Evolutionary conservation across 1,140 invertebrate species (phyloP).

Genomic region (Carposina sasakii): DNA sequence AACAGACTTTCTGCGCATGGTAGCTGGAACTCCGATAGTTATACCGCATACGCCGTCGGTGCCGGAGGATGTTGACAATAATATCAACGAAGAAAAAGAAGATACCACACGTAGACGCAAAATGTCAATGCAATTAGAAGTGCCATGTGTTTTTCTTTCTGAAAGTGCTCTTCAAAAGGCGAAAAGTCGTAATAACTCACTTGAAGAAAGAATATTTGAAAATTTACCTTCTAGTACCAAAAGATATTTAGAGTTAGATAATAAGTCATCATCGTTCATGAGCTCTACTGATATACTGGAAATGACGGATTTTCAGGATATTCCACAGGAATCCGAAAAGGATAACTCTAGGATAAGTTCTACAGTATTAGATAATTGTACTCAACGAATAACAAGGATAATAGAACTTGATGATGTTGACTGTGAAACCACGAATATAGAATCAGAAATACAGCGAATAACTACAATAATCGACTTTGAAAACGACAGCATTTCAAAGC

Average conservation of each 20-base stretch:
- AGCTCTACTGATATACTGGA: constrained; percentile 35
- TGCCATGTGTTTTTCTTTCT: constrained; percentile 69
- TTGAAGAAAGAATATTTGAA: constrained; percentile 55
- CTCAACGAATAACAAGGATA: constrained; percentile 44
- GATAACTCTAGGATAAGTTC: no score
- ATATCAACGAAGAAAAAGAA: constrained; percentile 61
- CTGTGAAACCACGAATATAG: constrained; percentile 5
- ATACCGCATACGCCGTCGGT: constrained; percentile 66
- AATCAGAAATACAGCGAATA: constrained; percentile 54
- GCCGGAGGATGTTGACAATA: constrained; percentile 57
- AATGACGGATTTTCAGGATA: constrained; percentile 30
- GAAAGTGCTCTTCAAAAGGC: constrained; percentile 62
- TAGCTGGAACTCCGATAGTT: constrained; percentile 74
- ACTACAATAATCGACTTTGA: constrained; percentile 64
- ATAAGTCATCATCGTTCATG: constrained; percentile 26
- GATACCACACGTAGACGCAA: constrained; percentile 56
- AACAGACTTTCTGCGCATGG: constrained; percentile 75
- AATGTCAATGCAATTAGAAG: constrained; percentile 69
- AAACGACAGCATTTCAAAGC: constrained; percentile 46
- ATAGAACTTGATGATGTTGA: constrained; percentile 16
- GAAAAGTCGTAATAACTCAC: constrained; percentile 58
- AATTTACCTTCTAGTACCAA: constrained; percentile 34
- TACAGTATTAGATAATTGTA: constrained; percentile 30
- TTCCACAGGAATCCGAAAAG: constrained; percentile 29
- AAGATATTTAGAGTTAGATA: constrained; percentile 39